Percentiles rank a stretch among this genome's conserved stretches.
phyloP scores from a whole-genome alignment of 2,113 vertebrate species.

The Trichechus manatus region DNA sequence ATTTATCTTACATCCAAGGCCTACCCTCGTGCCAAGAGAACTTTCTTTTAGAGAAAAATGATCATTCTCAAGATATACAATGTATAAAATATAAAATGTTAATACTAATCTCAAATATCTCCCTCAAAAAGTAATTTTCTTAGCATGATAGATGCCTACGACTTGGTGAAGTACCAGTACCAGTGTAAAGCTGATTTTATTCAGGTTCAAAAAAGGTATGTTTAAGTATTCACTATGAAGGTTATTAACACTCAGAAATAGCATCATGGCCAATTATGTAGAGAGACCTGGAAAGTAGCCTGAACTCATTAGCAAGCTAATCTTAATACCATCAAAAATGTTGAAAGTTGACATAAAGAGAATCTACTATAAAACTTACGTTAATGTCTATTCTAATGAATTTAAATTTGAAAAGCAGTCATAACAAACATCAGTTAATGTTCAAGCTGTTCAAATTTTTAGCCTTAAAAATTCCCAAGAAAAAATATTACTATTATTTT shows the following conservation, averaged over 20 bases:
- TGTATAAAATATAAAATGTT: constrained; percentile 6
- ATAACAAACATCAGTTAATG: background rate
- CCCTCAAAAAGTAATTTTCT: constrained; percentile 29
- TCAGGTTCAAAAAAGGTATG: background rate
- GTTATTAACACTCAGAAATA: constrained; percentile 17
- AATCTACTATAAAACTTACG: background rate
- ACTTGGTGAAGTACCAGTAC: background rate
- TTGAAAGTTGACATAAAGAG: background rate
- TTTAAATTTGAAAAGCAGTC: background rate
- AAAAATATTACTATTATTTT: background rate
- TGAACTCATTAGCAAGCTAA: constrained; percentile 45
- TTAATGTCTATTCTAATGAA: constrained; percentile 10
- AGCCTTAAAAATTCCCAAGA: background rate
- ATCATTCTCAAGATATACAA: background rate
- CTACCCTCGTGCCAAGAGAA: background rate
- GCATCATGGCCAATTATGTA: background rate
- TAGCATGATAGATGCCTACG: background rate
- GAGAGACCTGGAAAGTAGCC: background rate
- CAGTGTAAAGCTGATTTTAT: constrained; percentile 36
- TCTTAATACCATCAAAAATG: background rate
- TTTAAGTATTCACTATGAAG: constrained; percentile 51
- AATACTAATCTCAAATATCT: background rate
- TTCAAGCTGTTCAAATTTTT: constrained; percentile 19
- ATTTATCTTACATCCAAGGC: background rate
- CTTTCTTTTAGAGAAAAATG: background rate